Evolutionary conservation across 2,888 invertebrate genomes (phyloP), one percentile per base, ranked within the genome.

Genomic region (Lysandra coridon): DNA sequence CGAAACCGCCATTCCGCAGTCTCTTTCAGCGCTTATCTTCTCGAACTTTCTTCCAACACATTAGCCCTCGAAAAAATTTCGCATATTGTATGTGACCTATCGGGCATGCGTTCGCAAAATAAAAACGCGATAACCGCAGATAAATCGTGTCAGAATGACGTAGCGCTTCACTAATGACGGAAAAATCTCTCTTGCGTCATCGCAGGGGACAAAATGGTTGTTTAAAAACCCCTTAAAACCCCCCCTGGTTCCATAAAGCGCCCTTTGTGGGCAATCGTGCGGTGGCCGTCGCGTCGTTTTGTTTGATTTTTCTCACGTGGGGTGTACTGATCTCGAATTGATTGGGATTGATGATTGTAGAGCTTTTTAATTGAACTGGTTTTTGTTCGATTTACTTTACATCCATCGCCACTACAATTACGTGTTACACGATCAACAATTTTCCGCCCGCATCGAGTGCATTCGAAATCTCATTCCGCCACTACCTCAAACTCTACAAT

Each of bases 91-190:
- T 89, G 90, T 88, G 90, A 88, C 75, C 79, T 75, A 79, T 75
- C 89, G 87, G 87, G 86, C 85, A 88, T 88, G 88, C 89, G 87
- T 90, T 88, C 82, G 87, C 88, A 87, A 90, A 92, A 82, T 79
- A 80, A 80, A 91, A 91, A 91, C 87, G 83, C 89, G 93, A 94
- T 93, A 93, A 91, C 92, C 91, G 89, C 86, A 93, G 94, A 94
- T 93, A 93, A 93, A 94, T 94, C 94, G 93, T 90, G 91, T 84
- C 86, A 81, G 85, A 83, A 88, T 94, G 94, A 94, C 93, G 87
- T 81, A 83, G 93, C 94, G 87, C 80, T 85, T 82, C 86, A 86
- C 89, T 94, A 94, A 94, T 94, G 94, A 94, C 92, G 92, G 88
- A 91, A 92, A 90, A 90, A 89, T 91, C 89, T 88, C 87, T 89